Evolutionary conservation across 2,113 vertebrate genomes (phyloP).

Genomic region (Coracopsis vasa): DNA sequence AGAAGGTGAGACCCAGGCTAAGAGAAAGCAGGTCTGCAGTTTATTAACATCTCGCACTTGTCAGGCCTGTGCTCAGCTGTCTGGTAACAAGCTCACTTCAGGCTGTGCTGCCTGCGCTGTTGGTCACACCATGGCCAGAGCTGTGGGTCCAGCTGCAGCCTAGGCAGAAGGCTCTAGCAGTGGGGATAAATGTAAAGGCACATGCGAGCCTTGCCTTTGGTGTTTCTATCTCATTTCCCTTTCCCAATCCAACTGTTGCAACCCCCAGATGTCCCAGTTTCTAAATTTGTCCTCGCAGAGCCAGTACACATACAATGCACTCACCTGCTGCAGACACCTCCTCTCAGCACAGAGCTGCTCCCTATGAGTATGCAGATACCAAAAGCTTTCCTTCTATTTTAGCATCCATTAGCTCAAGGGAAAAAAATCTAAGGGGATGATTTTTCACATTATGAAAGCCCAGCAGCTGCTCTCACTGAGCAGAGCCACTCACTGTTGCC

Average conservation of each 20-base stretch:
- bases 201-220: background rate
- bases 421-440: background rate
- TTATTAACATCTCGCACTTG: background rate
- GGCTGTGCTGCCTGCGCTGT: background rate
- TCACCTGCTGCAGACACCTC: background rate
- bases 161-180: fast-evolving
- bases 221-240: background rate
- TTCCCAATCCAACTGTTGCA: background rate
- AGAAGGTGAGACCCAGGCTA: background rate
- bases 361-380: background rate
- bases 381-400: background rate
- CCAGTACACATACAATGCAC: background rate
- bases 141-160: background rate
- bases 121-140: background rate
- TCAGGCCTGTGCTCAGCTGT: background rate
- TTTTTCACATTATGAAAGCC: background rate
- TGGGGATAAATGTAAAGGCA: background rate
- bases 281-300: background rate
- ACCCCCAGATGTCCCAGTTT: background rate
- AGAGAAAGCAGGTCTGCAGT: background rate
- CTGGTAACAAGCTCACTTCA: background rate
- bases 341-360: background rate
- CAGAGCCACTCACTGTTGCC: background rate
- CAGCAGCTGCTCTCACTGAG: background rate
- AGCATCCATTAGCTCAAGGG: background rate